Base-by-base conservation (phyloP, 2,797 vertebrate genomes). In the Enteromius thamalakanensis region DNA sequence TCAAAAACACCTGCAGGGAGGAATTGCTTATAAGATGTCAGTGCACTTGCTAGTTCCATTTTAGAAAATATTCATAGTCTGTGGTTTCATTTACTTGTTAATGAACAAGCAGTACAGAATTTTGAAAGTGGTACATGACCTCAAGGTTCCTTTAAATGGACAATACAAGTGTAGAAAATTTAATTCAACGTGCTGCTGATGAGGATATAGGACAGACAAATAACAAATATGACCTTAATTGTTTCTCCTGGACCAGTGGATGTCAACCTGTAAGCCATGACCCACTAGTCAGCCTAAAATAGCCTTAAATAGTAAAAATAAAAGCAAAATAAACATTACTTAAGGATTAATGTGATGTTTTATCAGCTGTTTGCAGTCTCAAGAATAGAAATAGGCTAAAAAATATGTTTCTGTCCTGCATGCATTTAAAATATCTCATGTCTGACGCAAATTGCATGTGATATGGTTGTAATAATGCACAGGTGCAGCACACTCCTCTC, bases 401-500 rank as follows among this genome's bases (percentile, higher is more conserved):
- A 1, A 51, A 51, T 32, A 32, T 51, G n/a, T 55, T 75, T 75
- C 49, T 74, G 6, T 53, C 10, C 11, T 37, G 10, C n/a, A 45
- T 32, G 23, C 26, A 72, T 1, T 53, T 21, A 21, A 72, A 53
- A 12, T 45, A 29, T 70, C 8, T 15, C 29, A 34, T 74, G 17
- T 10, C 21, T 40, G 51, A 75, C 34, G n/a, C 32, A 75, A 75
- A 75, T 23, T n/a, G 11, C 72, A 72, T 51, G 47, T 53, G 47
- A 10, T 71, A 9, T 21, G 5, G 15, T 8, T 29, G 42, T 49
- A 71, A 29, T 37, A 40, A 55, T 1, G 19, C 21, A 75, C 32
- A 75, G 19, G 5, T 75, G 32, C 37, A 34, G 19, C n/a, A 75
- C 21, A 58, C n/a, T 40, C 29, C 32, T 75, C 29, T 51, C 17